Evolutionary conservation across 1,140 invertebrate species (phyloP), one percentile per base, ranked within the genome.

Genomic region (Chironomus striatipennis): DNA sequence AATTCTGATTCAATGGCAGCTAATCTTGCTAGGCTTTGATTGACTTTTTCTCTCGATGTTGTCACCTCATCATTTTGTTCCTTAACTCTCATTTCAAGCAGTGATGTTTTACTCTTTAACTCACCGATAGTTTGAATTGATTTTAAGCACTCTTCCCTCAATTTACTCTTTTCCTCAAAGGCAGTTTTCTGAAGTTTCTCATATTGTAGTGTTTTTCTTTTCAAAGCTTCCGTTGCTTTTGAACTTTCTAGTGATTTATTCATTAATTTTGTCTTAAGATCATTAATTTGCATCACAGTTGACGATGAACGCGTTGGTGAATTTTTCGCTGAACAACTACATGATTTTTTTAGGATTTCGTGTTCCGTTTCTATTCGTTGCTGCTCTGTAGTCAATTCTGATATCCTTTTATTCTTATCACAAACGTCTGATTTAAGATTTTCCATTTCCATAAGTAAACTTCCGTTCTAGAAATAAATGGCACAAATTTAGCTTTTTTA

Each of bases 161-260:
- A 21, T 20, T 21, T 18, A 70, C 20, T 70, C 18, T 70, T 70
- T 17, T 70, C 65, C 9, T 70, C 65, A 12, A 70, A 70, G 17
- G 65, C 65, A 70, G 65, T 70, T 70, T 70, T 70, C 10, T 70
- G 65, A 18, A 70, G 17, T 21, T 70, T 70, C 20, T 70, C 65
- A 70, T 70, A 70, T 18, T 70, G 65, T 21, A 8, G 20, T 12
- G 65, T 70, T 21, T 70, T 70, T 7, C 65, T 18, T 20, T 70
- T 70, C 18, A 70, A 21, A 10, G 65, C 17, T 70, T 70, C 65
- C 18, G 65, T 70, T 70, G 20, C 65, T 21, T 70, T 70, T 20
- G 65, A 70, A 20, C 20, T 18, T 70, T 70, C 65, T 12, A 70
- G 10, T 70, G 65, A 70, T 70, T 70, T 70, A 12, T 70, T 70